These are phyloP conservation scores for Torymus tubicola DNA, from an alignment of 2,888 invertebrate species.

Conservation along the genomic window DNA sequence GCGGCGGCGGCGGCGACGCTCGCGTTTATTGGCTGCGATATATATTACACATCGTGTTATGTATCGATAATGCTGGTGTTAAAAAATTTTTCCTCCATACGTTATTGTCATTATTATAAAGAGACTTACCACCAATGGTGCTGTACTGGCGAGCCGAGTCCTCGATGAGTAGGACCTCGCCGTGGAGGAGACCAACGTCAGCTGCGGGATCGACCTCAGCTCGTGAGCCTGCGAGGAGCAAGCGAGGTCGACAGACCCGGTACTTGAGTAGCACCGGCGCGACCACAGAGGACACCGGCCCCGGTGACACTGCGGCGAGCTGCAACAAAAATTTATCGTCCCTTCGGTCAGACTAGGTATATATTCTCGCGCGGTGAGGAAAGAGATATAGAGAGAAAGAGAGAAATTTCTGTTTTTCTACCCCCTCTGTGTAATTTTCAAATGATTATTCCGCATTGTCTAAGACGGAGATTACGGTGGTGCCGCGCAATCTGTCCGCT, in stretches of 20 bases:
- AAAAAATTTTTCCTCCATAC: too few species aligned
- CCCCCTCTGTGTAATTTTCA: slow-evolving; percentile 17
- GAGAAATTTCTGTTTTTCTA: not conserved
- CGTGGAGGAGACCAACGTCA: slow-evolving; percentile 79
- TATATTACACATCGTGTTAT: not conserved
- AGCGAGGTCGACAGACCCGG: slow-evolving; percentile 75
- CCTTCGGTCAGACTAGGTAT: not conserved
- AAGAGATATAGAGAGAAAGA: too few species aligned
- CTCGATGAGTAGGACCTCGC: slow-evolving; percentile 82
- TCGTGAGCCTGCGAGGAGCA: slow-evolving; percentile 81
- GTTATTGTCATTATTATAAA: too few species aligned
- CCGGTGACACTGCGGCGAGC: slow-evolving; percentile 71
- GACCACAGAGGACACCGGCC: slow-evolving; percentile 71
- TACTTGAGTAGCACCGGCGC: slow-evolving; percentile 73
- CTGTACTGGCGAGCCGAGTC: slow-evolving; percentile 79
- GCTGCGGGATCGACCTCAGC: slow-evolving; percentile 81
- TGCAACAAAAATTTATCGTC: slow-evolving; percentile 60
- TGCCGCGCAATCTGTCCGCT: too few species aligned
- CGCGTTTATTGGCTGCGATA: not conserved
- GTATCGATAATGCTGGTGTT: not conserved
- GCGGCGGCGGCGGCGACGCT: not conserved
- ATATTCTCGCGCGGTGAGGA: too few species aligned
- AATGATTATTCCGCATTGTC: slow-evolving; percentile 13
- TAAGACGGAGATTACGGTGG: not conserved
- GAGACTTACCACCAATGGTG: slow-evolving; percentile 76